Conservation (phyloP, 1,140 invertebrate genomes). For the Lanistes nyassanus region DNA sequence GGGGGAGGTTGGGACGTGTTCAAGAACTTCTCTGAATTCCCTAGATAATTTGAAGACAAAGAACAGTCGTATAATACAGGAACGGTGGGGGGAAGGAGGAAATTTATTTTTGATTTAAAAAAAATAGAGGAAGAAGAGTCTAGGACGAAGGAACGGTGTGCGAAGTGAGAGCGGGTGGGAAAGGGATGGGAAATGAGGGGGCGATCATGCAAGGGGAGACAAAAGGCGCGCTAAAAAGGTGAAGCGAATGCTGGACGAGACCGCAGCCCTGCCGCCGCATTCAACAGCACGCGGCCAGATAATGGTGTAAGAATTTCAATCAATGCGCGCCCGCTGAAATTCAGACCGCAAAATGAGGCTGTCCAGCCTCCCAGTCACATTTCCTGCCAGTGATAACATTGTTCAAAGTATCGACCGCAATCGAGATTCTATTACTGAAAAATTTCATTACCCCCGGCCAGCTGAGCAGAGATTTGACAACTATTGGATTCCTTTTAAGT, state of each 20-base stretch:
- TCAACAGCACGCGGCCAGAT: constrained; percentile 18
- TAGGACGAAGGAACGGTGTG: constrained; percentile 10
- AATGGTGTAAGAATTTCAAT: constrained; percentile 25
- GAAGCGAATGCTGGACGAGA: background rate
- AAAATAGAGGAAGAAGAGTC: background rate
- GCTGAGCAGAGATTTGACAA: constrained; percentile 23
- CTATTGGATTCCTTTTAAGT: constrained; percentile 10
- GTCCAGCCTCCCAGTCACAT: constrained; percentile 17
- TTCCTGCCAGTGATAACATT: constrained; percentile 24
- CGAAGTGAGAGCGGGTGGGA: background rate
- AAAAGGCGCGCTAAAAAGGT: background rate
- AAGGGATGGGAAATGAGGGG: constrained; percentile 15
- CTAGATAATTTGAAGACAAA: background rate
- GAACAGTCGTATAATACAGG: too few relatives aligned
- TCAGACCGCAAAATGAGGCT: constrained; percentile 12
- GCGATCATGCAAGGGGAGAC: background rate
- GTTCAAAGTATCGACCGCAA: constrained; percentile 18
- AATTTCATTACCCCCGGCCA: constrained; percentile 12
- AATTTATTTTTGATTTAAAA: background rate
- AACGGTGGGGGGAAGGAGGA: background rate
- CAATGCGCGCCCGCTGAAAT: constrained; percentile 14
- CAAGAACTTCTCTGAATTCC: background rate
- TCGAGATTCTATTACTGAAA: background rate
- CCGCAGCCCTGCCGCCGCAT: constrained; percentile 5
- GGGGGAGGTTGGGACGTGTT: background rate